phyloP scores from a whole-genome alignment of 2,888 invertebrate genomes.

The Sinohyriopsis cumingii region DNA sequence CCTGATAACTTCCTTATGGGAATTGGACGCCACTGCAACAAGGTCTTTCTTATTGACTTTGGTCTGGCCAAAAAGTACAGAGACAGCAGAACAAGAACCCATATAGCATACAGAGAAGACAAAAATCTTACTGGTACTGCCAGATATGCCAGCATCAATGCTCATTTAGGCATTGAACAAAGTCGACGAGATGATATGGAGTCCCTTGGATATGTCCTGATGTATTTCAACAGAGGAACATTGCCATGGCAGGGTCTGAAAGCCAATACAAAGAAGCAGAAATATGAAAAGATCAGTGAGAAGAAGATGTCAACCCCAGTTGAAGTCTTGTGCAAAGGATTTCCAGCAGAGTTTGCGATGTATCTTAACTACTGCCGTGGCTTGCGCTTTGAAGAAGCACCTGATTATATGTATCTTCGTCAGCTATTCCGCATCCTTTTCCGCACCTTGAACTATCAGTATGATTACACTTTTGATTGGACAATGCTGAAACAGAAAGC shows the following conservation, averaged over 20 bases:
- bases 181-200: constrained; percentile 99
- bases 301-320: constrained; percentile 99
- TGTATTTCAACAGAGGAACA: constrained; percentile 96
- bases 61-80: constrained; percentile 99
- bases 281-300: constrained; percentile 99
- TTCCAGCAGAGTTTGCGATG: constrained; percentile 99
- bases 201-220: constrained; percentile 98
- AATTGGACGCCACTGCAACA: constrained; percentile 72
- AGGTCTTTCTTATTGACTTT: constrained; percentile 97
- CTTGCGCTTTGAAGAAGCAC: constrained; percentile 97
- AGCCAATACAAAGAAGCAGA: constrained; percentile 98
- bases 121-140: constrained; percentile 73
- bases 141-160: constrained; percentile 99
- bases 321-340: constrained; percentile 98
- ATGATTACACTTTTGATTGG: constrained; percentile 99
- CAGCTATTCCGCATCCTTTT: constrained; percentile 99
- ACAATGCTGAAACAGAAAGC: constrained; percentile 98
- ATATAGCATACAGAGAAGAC: constrained; percentile 87
- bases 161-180: constrained; percentile 98
- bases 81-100: constrained; percentile 91
- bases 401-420: constrained; percentile 99
- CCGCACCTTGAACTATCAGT: constrained; percentile 99
- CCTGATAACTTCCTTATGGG: constrained; percentile 78
- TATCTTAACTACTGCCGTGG: constrained; percentile 99
- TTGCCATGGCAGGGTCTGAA: constrained; percentile 98